These are phyloP conservation scores for Enteromius radiatus DNA, from an alignment of 2,797 vertebrate species.

Conservation along the genomic window DNA sequence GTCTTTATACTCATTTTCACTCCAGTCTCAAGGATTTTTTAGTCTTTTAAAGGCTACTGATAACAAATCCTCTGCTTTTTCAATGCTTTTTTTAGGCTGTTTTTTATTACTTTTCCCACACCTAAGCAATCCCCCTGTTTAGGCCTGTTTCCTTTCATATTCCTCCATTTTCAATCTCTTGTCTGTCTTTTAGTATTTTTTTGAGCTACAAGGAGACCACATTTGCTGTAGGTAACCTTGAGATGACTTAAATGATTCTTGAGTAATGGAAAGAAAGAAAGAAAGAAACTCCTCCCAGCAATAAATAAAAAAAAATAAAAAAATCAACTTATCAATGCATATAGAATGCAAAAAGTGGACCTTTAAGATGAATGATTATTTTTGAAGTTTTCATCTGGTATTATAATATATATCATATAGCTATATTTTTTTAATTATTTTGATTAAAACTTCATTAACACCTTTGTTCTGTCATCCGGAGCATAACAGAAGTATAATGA, in stretches of 20 bases:
- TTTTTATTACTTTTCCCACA: background rate
- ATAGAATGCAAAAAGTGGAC: background rate
- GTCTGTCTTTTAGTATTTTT: slow-evolving; percentile 9
- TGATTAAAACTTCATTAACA: slow-evolving; percentile 5
- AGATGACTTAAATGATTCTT: background rate
- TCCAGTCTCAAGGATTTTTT: slow-evolving; percentile 1
- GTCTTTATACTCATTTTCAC: background rate
- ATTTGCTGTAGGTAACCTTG: background rate
- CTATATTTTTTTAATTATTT: background rate
- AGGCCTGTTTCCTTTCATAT: background rate
- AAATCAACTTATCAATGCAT: background rate
- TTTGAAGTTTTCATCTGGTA: background rate
- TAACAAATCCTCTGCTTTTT: background rate
- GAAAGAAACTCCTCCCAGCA: background rate
- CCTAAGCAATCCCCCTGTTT: background rate
- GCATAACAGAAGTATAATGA: background rate
- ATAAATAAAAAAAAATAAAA: background rate
- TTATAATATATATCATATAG: background rate
- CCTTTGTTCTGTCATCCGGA: background rate
- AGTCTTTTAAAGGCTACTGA: slow-evolving; percentile 17
- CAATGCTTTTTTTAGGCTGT: slow-evolving; percentile 8
- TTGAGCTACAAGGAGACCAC: slow-evolving; percentile 26
- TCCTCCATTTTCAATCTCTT: background rate
- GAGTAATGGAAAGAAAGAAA: background rate
- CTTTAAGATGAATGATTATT: background rate